Evolutionary conservation across 2,113 vertebrate species (phyloP), one percentile per base, ranked within the genome.

Genomic region (Phalacrocorax pelagicus): DNA sequence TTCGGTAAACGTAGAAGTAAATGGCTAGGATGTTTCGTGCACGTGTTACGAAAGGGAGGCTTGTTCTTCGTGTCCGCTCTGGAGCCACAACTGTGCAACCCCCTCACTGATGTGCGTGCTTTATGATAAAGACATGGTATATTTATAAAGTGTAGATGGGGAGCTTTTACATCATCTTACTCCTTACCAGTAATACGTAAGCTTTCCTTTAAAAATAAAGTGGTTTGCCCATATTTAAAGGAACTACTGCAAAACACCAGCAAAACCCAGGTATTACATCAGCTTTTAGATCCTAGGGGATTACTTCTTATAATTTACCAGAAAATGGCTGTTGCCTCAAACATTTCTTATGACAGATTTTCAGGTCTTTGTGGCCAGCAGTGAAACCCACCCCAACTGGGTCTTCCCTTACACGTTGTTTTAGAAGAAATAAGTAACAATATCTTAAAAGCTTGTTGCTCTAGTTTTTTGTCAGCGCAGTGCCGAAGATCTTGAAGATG

Each of bases 361-460:
- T 49, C 10, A n/a, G 27, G 38, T 36, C 20, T 58, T 4, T 26
- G 18, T n/a, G 69, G n/a, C 47, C 40, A 42, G n/a, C 10, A 34
- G 20, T 27, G 38, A 21, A 71, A 4, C 57, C 46, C 5, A 2
- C 12, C 34, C 54, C 44, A 46, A 4, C n/a, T 65, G 58, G 4
- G 38, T 34, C 51, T 73, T 36, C 55, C 12, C 21, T 81, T 62
- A 4, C 5, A 19, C 1, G 0, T 40, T 0, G 0, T 29, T 81
- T 81, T 40, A 49, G 30, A 23, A n/a, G 34, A 15, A 54, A n/a
- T 42, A n/a, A 67, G 12, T 15, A 52, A 20, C 6, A 80, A 7
- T 32, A 46, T 52, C 42, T 77, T 14, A 63, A 63, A 18, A 62
- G 10, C 10, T 47, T 20, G 12, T 14, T 70, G 32, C 23, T 89